These are phyloP conservation scores for Lamprologus tigripictilis DNA, from an alignment of 2,113 vertebrate species.

Conservation along the genomic window DNA sequence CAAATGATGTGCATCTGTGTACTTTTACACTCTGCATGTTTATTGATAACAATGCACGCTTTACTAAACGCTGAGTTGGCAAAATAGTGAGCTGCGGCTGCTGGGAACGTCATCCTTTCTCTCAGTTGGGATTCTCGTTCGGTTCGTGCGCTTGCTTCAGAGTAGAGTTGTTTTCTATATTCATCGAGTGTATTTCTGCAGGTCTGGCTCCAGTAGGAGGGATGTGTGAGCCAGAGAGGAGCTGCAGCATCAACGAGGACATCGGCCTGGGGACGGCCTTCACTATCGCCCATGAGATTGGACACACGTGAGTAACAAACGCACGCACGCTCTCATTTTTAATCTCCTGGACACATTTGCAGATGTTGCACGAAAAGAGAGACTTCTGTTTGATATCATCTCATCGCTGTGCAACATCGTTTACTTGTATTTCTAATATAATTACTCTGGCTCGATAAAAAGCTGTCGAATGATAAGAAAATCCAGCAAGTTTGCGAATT, in stretches of 20 bases:
- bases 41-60: neutral
- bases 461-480: neutral
- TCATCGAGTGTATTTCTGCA: slow-evolving; percentile 31
- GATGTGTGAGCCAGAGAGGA: slow-evolving; percentile 95
- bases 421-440: neutral
- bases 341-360: neutral
- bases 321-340: neutral
- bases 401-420: neutral
- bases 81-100: neutral
- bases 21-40: neutral
- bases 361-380: neutral
- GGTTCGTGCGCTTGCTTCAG: neutral
- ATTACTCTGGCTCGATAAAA: neutral
- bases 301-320: slow-evolving; percentile 87
- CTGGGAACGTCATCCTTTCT: neutral
- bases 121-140: neutral
- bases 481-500: neutral
- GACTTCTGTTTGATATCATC: neutral
- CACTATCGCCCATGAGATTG: slow-evolving; percentile 97
- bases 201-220: slow-evolving; percentile 94
- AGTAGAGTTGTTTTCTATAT: neutral
- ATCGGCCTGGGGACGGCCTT: slow-evolving; percentile 96
- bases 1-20: rapidly evolving
- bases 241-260: slow-evolving; percentile 98
- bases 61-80: neutral